Conservation (phyloP, 2,888 invertebrate species). For the Belgica antarctica region DNA sequence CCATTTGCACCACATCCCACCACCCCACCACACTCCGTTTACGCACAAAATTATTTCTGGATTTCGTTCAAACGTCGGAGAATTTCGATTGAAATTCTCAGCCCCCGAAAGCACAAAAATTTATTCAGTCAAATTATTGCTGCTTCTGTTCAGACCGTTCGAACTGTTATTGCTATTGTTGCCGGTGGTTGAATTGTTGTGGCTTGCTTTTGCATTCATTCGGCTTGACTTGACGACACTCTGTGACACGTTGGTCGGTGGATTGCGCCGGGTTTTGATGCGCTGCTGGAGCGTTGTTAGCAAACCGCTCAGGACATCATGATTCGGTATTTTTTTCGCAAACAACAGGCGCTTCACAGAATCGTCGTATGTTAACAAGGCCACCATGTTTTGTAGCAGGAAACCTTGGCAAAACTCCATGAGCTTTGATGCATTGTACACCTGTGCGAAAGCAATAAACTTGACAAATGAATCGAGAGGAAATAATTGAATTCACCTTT, state of each 20-base stretch:
- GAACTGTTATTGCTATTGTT: slow-evolving; percentile 35
- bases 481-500: slow-evolving; percentile 63
- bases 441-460: slow-evolving; percentile 57
- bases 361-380: slow-evolving; percentile 85
- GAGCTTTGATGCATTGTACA: slow-evolving; percentile 81
- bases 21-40: no score
- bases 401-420: slow-evolving; percentile 89
- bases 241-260: slow-evolving; percentile 20
- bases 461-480: not conserved
- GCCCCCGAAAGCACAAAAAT: no score
- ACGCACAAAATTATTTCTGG: slow-evolving; percentile 9
- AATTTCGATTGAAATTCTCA: not conserved
- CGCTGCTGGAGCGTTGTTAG: slow-evolving; percentile 76
- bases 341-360: slow-evolving; percentile 83
- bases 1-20: not conserved
- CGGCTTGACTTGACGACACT: slow-evolving; percentile 17
- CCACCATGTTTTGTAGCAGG: slow-evolving; percentile 89
- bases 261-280: slow-evolving; percentile 63
- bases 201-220: slow-evolving; percentile 38
- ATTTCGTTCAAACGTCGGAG: not conserved
- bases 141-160: slow-evolving; percentile 33
- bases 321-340: slow-evolving; percentile 84
- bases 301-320: slow-evolving; percentile 81
- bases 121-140: slow-evolving; percentile 41
- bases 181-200: slow-evolving; percentile 18